These are phyloP conservation scores for Pseudorhiza aurosa DNA, from an alignment of 30 jellyfish, hydroid and myxozoan genomes.

Conservation along the genomic window DNA sequence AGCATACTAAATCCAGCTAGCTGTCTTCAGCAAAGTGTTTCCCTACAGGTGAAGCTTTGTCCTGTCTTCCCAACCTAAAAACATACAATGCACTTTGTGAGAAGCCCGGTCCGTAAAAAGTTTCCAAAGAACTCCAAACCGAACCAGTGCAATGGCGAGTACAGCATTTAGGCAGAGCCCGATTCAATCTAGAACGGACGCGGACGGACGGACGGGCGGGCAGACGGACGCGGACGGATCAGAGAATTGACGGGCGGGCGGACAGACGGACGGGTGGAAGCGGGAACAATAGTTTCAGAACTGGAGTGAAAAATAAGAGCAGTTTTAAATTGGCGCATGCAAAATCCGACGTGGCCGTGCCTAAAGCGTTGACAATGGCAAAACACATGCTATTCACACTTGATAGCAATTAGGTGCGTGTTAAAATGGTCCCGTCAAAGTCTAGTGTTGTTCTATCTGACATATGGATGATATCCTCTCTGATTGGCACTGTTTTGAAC, in stretches of 20 bases:
- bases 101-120: constrained; percentile 9
- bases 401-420: background rate
- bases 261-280: too few relatives aligned
- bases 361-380: background rate
- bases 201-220: background rate
- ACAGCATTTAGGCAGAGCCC: background rate
- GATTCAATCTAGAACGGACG: background rate
- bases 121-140: background rate
- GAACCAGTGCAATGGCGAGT: background rate
- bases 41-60: constrained; percentile 55
- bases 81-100: constrained; percentile 45
- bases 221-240: too few relatives aligned
- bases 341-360: background rate
- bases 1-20: constrained; percentile 42
- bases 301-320: constrained; percentile 4
- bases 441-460: constrained; percentile 44
- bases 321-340: constrained; percentile 3
- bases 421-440: background rate
- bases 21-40: constrained; percentile 38
- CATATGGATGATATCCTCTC: constrained; percentile 80
- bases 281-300: background rate
- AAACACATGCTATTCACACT: background rate
- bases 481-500: constrained; percentile 36
- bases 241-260: too few relatives aligned
- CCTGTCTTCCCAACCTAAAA: constrained; percentile 63